phyloP scores from a whole-genome alignment of 2,113 vertebrate species.

The Etheostoma spectabile region DNA sequence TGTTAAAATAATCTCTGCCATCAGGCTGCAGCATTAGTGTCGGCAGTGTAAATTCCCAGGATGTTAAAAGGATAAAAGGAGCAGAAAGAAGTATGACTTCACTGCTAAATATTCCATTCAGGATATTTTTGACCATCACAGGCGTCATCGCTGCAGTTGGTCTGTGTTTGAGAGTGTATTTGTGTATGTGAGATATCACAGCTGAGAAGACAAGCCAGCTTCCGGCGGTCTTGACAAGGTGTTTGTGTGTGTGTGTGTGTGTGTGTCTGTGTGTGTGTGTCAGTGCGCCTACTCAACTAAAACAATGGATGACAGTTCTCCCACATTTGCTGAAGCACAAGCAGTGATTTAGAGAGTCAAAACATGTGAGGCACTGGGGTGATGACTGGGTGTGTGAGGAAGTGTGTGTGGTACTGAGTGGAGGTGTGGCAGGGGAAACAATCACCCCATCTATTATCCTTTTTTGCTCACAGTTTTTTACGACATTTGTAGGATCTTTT shows the following conservation, averaged over 20 bases:
- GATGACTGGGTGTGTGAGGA: background rate
- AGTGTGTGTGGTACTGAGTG: conserved; percentile 9
- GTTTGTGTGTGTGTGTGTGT: conserved; percentile 24
- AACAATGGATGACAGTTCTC: conserved; percentile 67
- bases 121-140: conserved; percentile 67
- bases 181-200: conserved; percentile 72
- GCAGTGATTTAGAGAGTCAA: conserved; percentile 61
- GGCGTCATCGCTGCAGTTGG: conserved; percentile 70
- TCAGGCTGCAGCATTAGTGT: background rate
- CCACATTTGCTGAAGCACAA: conserved; percentile 51
- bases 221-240: conserved; percentile 57
- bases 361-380: conserved; percentile 31
- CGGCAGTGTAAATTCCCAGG: conserved; percentile 27
- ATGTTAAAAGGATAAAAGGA: conserved; percentile 40
- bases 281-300: conserved; percentile 19
- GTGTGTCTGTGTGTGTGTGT: conserved; percentile 13
- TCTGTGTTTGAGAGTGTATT: conserved; percentile 62
- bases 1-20: conserved; percentile 16
- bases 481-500: background rate
- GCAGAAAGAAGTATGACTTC: conserved; percentile 46
- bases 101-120: conserved; percentile 42
- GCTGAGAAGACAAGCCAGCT: conserved; percentile 68
- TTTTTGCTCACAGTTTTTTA: conserved; percentile 4
- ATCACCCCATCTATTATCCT: conserved; percentile 7
- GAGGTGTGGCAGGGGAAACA: conserved; percentile 30